Conservation (phyloP, 2,888 invertebrate species). For the Cryptophagus acutangulus region DNA sequence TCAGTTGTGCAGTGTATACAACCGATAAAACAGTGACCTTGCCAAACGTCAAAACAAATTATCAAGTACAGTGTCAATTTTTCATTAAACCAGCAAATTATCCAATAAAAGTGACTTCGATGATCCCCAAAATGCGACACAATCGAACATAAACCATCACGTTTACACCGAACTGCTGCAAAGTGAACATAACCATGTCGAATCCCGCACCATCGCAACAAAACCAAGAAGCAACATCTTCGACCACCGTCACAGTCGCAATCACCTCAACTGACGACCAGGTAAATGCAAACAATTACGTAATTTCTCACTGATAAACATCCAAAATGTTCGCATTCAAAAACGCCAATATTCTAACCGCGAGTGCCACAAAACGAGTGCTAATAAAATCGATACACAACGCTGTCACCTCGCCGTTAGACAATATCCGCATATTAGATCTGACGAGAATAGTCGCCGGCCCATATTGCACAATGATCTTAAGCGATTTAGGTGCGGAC, state of each 20-base stretch:
- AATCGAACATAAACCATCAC: too few relatives aligned
- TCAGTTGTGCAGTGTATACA: too few relatives aligned
- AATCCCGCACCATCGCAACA: conserved; percentile 33
- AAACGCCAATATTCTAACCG: not conserved
- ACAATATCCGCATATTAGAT: conserved; percentile 71
- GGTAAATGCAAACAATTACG: conserved; percentile 37
- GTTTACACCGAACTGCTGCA: too few relatives aligned
- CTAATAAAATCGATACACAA: conserved; percentile 17
- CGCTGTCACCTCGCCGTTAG: conserved; percentile 54
- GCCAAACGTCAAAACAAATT: too few relatives aligned
- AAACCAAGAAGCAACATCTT: conserved; percentile 31
- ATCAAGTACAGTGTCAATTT: too few relatives aligned
- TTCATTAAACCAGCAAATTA: too few relatives aligned
- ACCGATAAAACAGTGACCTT: too few relatives aligned
- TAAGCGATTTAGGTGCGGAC: conserved; percentile 90
- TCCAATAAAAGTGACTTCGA: too few relatives aligned
- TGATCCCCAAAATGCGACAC: too few relatives aligned
- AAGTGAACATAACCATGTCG: conserved; percentile 25
- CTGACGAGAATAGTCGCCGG: conserved; percentile 87
- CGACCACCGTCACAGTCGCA: conserved; percentile 41
- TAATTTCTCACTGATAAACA: conserved; percentile 18
- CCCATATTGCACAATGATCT: conserved; percentile 89
- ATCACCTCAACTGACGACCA: conserved; percentile 37
- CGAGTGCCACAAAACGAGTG: too few relatives aligned
- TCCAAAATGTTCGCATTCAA: not conserved